phyloP scores from a whole-genome alignment of 2,888 invertebrate genomes.

The Lithosia quadra region DNA sequence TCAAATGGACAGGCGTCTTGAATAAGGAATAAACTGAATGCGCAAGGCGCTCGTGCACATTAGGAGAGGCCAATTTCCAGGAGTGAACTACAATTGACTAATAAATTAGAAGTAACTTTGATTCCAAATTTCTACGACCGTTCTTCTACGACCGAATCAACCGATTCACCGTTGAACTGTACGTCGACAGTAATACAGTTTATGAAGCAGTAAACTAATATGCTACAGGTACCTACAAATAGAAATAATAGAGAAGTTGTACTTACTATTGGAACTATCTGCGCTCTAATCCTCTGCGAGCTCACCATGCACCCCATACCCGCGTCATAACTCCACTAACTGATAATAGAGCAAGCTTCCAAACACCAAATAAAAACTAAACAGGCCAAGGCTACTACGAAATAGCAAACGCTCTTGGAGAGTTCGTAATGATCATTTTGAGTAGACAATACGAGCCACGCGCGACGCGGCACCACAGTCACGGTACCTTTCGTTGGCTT shows the following conservation, averaged over 20 bases:
- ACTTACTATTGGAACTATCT: conserved; percentile 60
- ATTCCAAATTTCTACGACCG: no score
- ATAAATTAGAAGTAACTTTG: no score
- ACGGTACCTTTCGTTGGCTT: conserved; percentile 12
- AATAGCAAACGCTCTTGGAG: conserved; percentile 44
- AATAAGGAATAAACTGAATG: no score
- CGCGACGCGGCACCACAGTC: conserved; percentile 61
- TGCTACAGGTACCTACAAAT: neutral
- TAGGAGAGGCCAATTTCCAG: no score
- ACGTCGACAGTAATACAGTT: no score
- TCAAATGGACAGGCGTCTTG: no score
- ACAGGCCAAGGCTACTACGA: conserved; percentile 67
- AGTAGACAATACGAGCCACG: conserved; percentile 63
- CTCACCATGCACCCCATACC: conserved; percentile 78
- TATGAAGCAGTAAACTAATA: neutral
- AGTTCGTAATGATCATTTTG: conserved; percentile 46
- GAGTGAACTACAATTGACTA: no score
- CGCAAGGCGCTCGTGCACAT: no score
- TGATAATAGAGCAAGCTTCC: conserved; percentile 27
- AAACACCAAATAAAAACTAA: conserved; percentile 49
- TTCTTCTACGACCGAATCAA: no score
- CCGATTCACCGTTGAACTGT: no score
- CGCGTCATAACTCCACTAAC: conserved; percentile 55
- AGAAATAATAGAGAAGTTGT: neutral
- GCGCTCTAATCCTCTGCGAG: conserved; percentile 60